A percentile compares a stretch with the other conserved stretches of the same genome.
Conservation (phyloP, 2,888 invertebrate genomes). For the Phortica magna region DNA sequence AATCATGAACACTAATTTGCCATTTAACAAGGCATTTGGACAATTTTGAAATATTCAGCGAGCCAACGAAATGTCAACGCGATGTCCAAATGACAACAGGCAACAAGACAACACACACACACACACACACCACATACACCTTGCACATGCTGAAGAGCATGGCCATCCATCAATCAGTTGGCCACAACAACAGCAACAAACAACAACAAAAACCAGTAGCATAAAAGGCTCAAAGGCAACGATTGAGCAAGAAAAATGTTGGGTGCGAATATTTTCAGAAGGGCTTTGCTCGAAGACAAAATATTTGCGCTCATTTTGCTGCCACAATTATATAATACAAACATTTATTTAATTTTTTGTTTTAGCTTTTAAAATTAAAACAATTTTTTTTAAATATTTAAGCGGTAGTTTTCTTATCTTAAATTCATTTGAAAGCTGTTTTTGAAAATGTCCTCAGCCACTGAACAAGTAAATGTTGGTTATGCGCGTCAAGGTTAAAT, state of each 20-base stretch:
- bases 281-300: not conserved
- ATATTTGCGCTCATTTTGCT: not conserved
- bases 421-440: too few relatives aligned
- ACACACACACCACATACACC: not conserved
- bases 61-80: conserved; percentile 66
- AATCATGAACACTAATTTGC: conserved; percentile 77
- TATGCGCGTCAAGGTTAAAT: conserved; percentile 55
- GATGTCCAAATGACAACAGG: conserved; percentile 46
- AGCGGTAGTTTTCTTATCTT: not conserved
- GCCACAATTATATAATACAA: not conserved
- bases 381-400: not conserved
- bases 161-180: conserved; percentile 65
- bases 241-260: not conserved
- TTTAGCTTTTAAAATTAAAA: not conserved
- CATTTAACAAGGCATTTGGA: conserved; percentile 77
- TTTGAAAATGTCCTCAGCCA: not conserved
- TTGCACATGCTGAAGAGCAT: not conserved
- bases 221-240: not conserved
- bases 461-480: conserved; percentile 62
- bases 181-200: too few relatives aligned
- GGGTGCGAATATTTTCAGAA: not conserved
- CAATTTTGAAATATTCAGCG: conserved; percentile 75
- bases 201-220: conserved; percentile 18
- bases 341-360: not conserved
- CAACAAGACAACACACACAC: conserved; percentile 44